A percentile compares a stretch with the other conserved stretches of the same genome.
phyloP scores from a whole-genome alignment of 2,888 invertebrate genomes.

The Eristalinus sepulchralis region DNA sequence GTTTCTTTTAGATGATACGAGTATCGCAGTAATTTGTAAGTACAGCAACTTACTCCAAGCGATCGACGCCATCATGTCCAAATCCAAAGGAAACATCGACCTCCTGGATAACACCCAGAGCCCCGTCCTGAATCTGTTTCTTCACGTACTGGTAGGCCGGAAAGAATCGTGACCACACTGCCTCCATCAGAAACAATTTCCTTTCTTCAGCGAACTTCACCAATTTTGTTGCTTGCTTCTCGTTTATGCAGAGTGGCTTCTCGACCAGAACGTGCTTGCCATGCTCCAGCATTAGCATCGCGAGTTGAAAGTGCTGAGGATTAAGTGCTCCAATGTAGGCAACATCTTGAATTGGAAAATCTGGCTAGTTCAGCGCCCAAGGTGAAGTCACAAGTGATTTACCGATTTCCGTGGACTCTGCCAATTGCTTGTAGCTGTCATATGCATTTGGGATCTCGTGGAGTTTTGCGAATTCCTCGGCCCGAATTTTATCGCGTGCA shows the following conservation, averaged over 20 bases:
- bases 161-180: slow-evolving; percentile 93
- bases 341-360: slow-evolving; percentile 84
- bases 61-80: slow-evolving; percentile 81
- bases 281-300: slow-evolving; percentile 88
- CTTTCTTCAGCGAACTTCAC: slow-evolving; percentile 86
- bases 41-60: slow-evolving; percentile 78
- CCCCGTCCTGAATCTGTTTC: slow-evolving; percentile 85
- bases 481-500: slow-evolving; percentile 87
- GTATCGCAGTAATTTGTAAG: too few relatives aligned
- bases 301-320: slow-evolving; percentile 87
- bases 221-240: slow-evolving; percentile 87
- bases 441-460: slow-evolving; percentile 88
- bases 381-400: slow-evolving; percentile 65
- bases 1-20: too few relatives aligned
- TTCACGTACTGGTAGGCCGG: slow-evolving; percentile 88
- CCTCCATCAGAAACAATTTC: slow-evolving; percentile 92
- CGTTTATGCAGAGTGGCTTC: slow-evolving; percentile 92
- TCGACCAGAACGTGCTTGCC: slow-evolving; percentile 95
- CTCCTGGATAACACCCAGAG: slow-evolving; percentile 87
- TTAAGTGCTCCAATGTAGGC: slow-evolving; percentile 92
- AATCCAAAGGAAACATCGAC: slow-evolving; percentile 88
- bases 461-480: slow-evolving; percentile 88
- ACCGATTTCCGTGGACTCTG: slow-evolving; percentile 89
- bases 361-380: not conserved
- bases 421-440: slow-evolving; percentile 89